Percentiles rank a stretch among this genome's conserved stretches.
These are phyloP conservation scores for Cardiocondyla obscurior DNA, from an alignment of 1,140 invertebrate species.

Conservation along the genomic window DNA sequence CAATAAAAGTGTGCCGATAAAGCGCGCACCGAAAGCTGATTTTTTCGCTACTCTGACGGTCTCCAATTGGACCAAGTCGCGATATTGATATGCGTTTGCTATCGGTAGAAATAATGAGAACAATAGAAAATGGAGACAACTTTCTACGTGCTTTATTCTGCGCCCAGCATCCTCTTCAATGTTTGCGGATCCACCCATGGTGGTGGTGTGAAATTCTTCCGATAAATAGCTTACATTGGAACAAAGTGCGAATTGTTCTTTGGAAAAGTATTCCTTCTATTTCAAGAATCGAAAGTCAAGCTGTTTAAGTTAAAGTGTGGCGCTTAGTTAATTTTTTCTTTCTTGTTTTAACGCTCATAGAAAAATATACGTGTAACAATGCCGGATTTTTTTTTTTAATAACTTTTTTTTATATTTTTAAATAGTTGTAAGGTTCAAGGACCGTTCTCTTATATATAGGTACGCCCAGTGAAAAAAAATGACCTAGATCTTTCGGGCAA, in stretches of 20 bases:
- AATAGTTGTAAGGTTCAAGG: not conserved
- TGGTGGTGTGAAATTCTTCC: not conserved
- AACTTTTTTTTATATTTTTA: not conserved
- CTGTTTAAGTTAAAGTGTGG: not conserved
- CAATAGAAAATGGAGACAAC: conserved; percentile 2
- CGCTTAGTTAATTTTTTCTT: not conserved
- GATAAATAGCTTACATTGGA: not conserved
- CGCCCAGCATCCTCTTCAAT: conserved; percentile 13
- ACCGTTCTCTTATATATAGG: not conserved
- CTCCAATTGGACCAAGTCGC: not conserved
- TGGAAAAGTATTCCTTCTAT: not conserved
- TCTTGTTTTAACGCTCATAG: not conserved
- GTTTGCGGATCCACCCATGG: conserved; percentile 6
- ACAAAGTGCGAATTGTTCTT: not conserved
- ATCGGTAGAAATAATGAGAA: not conserved
- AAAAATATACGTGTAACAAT: not conserved
- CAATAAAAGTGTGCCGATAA: too few relatives aligned
- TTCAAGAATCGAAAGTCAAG: not conserved
- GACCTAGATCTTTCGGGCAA: not conserved
- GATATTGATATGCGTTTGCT: not conserved
- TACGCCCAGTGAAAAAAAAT: not conserved
- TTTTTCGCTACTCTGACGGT: too few relatives aligned
- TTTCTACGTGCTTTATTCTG: conserved; percentile 27
- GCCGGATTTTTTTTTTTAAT: not conserved
- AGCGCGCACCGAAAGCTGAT: too few relatives aligned